Evolutionary conservation across 2,113 vertebrate species (phyloP), one percentile per base, ranked within the genome.

Genomic region (Eonycteris spelaea): DNA sequence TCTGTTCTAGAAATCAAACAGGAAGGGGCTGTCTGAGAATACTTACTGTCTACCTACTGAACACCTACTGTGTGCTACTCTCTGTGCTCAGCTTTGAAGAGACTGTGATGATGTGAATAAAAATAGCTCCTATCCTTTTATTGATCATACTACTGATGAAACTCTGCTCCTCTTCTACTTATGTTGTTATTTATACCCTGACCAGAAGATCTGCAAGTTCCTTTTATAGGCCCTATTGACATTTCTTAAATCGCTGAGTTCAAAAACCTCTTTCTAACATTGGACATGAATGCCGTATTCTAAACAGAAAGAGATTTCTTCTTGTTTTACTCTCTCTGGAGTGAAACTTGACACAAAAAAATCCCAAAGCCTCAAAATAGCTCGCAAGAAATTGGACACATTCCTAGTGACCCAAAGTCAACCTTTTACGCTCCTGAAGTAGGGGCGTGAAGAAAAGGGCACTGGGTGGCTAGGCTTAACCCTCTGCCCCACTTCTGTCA

Each of bases 311-410:
- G 38, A 55, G 5, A 14, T 82, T 59, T 88, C 87, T 94, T 40
- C 67, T 86, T 90, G 53, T 84, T 93, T 84, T 65, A 33, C 28
- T 38, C 19, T 92, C 68, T 86, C 21, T 45, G n/a, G 33, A 77
- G 16, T 90, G 75, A 92, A 90, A 77, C 43, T 71, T 91, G 86
- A 85, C 90, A 96, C 43, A 86, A 79, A 82, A 92, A 92, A 57
- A 65, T 67, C 59, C 40, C 84, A 77, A 61, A 73, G 16, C 33
- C 79, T 94, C 57, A 90, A 48, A 96, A 96, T 85, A 92, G 84
- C 67, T 92, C 53, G 26, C 22, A 84, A 80, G 87, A 97, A 95
- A 67, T 15, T 35, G 45, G 87, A 85, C 87, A 70, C 61, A 45
- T 30, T 51, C 70, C 40, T 70, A 40, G 75, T 80, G 90, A 90